A percentile compares a stretch with the other conserved stretches of the same genome.
phyloP scores from a whole-genome alignment of 2,113 vertebrate genomes.

The Bufo bufo region DNA sequence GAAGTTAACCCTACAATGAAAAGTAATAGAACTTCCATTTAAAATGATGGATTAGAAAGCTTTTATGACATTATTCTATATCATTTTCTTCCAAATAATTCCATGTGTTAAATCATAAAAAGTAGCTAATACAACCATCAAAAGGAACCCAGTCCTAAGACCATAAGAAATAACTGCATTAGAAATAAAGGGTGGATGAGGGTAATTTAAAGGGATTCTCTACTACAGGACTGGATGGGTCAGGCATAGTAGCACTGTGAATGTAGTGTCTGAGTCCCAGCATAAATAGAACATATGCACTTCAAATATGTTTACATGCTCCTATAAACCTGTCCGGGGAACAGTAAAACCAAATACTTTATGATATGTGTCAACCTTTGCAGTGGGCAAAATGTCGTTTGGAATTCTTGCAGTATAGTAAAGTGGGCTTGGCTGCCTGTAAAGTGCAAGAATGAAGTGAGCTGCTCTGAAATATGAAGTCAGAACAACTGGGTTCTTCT shows the following conservation, averaged over 20 bases:
- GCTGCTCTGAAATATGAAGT: background rate
- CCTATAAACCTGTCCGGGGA: slow-evolving; percentile 1
- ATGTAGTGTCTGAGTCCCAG: background rate
- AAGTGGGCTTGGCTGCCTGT: slow-evolving; percentile 30
- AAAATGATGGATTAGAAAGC: too few species aligned
- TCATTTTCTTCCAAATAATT: background rate
- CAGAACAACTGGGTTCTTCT: background rate
- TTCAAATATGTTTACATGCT: background rate
- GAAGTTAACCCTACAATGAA: too few species aligned
- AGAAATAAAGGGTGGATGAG: background rate
- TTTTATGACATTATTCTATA: background rate
- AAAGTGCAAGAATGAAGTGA: background rate
- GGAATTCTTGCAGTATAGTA: slow-evolving; percentile 35
- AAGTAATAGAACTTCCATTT: too few species aligned
- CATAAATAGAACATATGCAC: background rate
- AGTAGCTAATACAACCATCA: background rate
- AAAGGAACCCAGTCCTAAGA: background rate
- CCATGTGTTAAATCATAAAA: background rate
- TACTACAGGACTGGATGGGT: background rate
- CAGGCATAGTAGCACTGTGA: background rate
- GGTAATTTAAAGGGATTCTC: background rate
- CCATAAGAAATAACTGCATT: background rate
- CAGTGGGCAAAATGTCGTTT: slow-evolving; percentile 22
- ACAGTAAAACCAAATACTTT: slow-evolving; percentile 29
- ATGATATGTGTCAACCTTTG: slow-evolving; percentile 16